A percentile compares a stretch with the other conserved stretches of the same genome.
Conservation (phyloP, 2,113 vertebrate genomes). For the Polypterus senegalus region DNA sequence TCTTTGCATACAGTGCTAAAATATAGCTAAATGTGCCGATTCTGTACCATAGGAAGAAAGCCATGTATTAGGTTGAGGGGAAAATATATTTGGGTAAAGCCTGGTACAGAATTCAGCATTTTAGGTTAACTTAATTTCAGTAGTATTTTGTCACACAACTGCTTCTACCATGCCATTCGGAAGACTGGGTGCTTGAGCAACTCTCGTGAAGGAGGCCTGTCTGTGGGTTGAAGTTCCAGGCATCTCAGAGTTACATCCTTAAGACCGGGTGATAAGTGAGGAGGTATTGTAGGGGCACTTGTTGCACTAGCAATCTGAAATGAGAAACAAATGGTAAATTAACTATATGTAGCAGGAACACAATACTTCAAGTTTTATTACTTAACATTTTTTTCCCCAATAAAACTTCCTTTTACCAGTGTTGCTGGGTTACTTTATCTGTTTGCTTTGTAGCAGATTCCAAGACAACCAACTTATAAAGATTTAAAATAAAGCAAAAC, state of each 20-base stretch:
- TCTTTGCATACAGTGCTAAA: conserved; percentile 49
- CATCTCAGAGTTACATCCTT: conserved; percentile 75
- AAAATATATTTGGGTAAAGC: conserved; percentile 18
- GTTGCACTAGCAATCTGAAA: conserved; percentile 75
- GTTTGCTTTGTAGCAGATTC: too few species aligned
- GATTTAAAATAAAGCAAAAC: too few species aligned
- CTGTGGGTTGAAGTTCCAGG: conserved; percentile 75
- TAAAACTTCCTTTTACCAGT: too few species aligned
- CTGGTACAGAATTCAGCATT: conserved; percentile 27
- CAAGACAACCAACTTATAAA: too few species aligned
- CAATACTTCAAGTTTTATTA: too few species aligned
- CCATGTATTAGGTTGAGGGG: conserved; percentile 27
- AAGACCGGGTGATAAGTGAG: conserved; percentile 68
- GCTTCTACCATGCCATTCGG: conserved; percentile 63
- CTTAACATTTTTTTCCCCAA: too few species aligned
- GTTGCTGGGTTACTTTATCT: too few species aligned
- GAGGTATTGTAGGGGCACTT: conserved; percentile 67
- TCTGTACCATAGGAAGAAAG: conserved; percentile 49
- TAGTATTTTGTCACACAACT: conserved; percentile 34
- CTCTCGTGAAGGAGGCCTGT: conserved; percentile 69
- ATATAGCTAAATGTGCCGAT: conserved; percentile 47
- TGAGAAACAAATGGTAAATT: too few species aligned
- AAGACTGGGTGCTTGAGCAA: conserved; percentile 79
- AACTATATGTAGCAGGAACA: too few species aligned
- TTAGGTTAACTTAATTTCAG: conserved; percentile 34